Conservation (phyloP, 2,888 invertebrate species). For the Ligdia adustata region DNA sequence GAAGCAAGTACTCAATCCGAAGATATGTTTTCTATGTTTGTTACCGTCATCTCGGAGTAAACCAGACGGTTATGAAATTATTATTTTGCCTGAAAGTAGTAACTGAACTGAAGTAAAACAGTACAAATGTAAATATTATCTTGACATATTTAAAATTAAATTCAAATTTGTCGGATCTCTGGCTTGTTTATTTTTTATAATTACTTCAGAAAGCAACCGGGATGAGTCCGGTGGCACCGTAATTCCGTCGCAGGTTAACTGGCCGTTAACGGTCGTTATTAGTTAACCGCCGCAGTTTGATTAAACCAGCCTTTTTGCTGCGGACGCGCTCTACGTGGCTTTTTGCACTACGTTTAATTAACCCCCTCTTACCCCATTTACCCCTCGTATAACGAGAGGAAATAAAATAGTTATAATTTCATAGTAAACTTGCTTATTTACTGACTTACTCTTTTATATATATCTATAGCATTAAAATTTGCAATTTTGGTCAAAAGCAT, state of each 20-base stretch:
- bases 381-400: neutral
- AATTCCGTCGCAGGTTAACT: conserved; percentile 8
- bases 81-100: no score
- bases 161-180: no score
- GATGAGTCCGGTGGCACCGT: neutral
- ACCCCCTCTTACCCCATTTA: neutral
- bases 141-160: no score
- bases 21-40: no score
- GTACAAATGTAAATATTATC: no score
- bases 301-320: conserved; percentile 18
- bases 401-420: conserved; percentile 1
- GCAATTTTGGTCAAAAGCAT: no score
- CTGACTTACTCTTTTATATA: no score
- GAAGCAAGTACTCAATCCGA: no score
- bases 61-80: no score
- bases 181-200: neutral
- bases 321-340: conserved; percentile 6
- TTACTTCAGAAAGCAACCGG: neutral
- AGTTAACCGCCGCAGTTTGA: conserved; percentile 18
- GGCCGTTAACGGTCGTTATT: conserved; percentile 16
- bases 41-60: no score
- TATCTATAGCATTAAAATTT: no score
- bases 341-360: conserved; percentile 24
- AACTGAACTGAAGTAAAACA: no score
- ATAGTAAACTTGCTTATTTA: conserved; percentile 8